phyloP scores from a whole-genome alignment of 2,888 invertebrate genomes.

The Empis stercorea region DNA sequence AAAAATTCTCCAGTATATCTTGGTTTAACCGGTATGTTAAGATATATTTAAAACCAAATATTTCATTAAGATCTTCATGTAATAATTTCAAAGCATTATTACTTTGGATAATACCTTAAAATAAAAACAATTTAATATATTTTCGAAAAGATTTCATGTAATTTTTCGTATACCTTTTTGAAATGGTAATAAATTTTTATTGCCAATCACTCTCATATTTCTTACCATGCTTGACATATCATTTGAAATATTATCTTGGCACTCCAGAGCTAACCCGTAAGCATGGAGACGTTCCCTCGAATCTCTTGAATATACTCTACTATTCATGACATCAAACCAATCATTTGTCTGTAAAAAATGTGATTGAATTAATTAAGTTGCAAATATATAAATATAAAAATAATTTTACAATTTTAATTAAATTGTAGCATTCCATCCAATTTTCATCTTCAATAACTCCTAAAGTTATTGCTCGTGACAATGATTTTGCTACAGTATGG shows the following conservation, averaged over 20 bases:
- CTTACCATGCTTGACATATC: constrained; percentile 9
- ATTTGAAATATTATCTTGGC: constrained; percentile 8
- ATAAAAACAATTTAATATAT: neutral
- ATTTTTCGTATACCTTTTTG: constrained; percentile 4
- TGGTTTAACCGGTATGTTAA: constrained; percentile 6
- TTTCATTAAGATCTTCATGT: neutral
- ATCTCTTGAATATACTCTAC: constrained; percentile 3
- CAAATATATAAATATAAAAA: neutral
- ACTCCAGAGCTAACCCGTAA: constrained; percentile 9
- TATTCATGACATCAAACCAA: constrained; percentile 14
- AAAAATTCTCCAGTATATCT: constrained; percentile 4
- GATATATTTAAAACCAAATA: constrained; percentile 1
- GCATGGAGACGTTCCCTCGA: constrained; percentile 6
- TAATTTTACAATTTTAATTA: constrained; percentile 1
- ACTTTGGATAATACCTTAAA: neutral
- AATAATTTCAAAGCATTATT: neutral
- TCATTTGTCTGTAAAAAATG: constrained; percentile 11
- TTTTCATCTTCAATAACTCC: neutral
- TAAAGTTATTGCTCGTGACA: neutral
- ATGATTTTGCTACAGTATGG: neutral
- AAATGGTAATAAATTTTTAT: neutral
- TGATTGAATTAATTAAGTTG: constrained; percentile 3
- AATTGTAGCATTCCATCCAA: neutral
- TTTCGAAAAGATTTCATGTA: neutral
- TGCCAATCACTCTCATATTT: constrained; percentile 6